These are phyloP conservation scores for Calypte anna DNA, from an alignment of 2,113 vertebrate species.

Conservation along the genomic window DNA sequence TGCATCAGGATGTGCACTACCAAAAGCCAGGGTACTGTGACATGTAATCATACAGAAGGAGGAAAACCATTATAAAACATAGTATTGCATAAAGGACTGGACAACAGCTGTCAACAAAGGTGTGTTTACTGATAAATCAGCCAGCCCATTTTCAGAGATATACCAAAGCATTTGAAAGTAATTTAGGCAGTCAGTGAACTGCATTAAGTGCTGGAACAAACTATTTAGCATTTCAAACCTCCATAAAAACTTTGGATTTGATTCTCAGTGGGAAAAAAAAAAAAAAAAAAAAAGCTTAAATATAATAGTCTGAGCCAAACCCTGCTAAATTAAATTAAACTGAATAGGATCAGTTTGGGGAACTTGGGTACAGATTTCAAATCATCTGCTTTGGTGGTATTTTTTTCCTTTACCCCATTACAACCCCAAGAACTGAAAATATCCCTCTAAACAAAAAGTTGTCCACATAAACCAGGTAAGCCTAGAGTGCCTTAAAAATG, in stretches of 20 bases:
- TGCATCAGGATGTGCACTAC: background rate
- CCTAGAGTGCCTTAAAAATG: background rate
- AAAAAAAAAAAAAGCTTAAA: background rate
- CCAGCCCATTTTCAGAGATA: conserved; percentile 3
- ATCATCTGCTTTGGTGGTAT: rapidly evolving
- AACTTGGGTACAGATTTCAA: background rate
- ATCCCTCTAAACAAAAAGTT: background rate
- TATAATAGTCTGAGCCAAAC: background rate
- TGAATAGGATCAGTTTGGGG: background rate
- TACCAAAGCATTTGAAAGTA: conserved; percentile 29
- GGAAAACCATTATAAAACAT: conserved; percentile 36
- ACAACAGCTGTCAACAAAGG: conserved; percentile 58
- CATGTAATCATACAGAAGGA: background rate
- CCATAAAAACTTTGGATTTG: background rate
- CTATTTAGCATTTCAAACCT: conserved; percentile 5
- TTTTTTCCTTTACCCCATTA: background rate
- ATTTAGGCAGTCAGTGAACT: conserved; percentile 58
- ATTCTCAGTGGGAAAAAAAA: background rate
- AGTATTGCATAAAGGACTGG: conserved; percentile 16
- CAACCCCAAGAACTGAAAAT: background rate
- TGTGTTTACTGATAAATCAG: conserved; percentile 54
- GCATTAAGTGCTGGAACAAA: conserved; percentile 27
- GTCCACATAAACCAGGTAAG: background rate
- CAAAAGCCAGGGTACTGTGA: background rate
- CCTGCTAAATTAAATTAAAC: background rate